Percentiles rank a stretch among this genome's conserved stretches.
phyloP scores from a whole-genome alignment of 2,113 vertebrate genomes.

The Misgurnus mizolepis region DNA sequence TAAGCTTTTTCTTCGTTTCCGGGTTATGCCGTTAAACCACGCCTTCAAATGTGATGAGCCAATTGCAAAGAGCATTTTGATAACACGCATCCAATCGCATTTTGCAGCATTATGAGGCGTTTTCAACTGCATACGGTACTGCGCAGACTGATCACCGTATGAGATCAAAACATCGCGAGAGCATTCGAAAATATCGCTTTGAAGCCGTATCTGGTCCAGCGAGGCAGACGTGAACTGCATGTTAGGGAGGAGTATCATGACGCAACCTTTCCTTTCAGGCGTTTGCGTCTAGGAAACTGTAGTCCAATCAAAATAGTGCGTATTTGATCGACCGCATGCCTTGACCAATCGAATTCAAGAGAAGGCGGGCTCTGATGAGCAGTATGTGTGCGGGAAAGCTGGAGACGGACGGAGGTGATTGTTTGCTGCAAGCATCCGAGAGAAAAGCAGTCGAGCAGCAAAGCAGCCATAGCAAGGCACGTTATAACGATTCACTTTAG shows the following conservation, averaged over 20 bases:
- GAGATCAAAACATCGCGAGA: too few species aligned
- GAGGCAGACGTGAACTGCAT: slow-evolving; percentile 50
- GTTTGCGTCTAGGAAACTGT: background rate
- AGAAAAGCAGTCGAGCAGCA: background rate
- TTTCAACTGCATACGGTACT: too few species aligned
- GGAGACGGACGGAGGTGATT: background rate
- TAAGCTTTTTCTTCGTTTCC: slow-evolving; percentile 62
- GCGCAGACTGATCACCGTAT: too few species aligned
- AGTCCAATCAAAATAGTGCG: slow-evolving; percentile 12
- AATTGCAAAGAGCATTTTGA: slow-evolving; percentile 54
- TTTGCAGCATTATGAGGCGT: slow-evolving; percentile 15
- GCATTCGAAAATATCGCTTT: too few species aligned
- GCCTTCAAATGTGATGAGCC: slow-evolving; percentile 52
- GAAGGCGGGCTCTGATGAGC: slow-evolving; percentile 23
- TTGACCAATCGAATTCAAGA: slow-evolving; percentile 43
- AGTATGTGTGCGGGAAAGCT: background rate
- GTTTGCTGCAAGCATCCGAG: background rate
- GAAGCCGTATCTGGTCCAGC: background rate
- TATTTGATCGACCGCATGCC: background rate
- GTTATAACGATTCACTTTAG: background rate
- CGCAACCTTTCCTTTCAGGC: background rate
- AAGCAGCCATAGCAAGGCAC: background rate
- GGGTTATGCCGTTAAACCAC: slow-evolving; percentile 52
- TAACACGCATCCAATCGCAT: slow-evolving; percentile 60
- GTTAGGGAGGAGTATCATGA: background rate